Evolutionary conservation across 2,797 vertebrate species (phyloP).

Genomic region (Euthynnus affinis): DNA sequence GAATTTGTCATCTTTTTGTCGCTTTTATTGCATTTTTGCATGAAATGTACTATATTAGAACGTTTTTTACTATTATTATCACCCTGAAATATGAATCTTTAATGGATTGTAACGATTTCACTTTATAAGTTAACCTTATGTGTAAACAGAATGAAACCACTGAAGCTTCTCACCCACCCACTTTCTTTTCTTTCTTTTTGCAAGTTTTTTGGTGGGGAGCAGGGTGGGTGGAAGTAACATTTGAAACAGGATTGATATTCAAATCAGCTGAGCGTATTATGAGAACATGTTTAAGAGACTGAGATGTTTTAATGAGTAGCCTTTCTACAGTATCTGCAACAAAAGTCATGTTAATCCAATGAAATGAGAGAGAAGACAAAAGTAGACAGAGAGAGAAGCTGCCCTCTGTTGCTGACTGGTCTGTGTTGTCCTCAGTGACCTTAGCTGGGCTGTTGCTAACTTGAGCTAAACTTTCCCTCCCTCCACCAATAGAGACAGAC

Average conservation of each 20-base stretch:
- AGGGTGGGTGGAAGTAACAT: neutral
- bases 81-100: neutral
- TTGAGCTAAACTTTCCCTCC: conserved; percentile 74
- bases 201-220: no score
- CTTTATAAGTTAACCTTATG: neutral
- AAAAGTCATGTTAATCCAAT: neutral
- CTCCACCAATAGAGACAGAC: conserved; percentile 73
- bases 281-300: neutral
- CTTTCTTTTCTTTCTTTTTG: neutral
- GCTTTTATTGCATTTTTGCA: neutral
- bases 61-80: neutral
- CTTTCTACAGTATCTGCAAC: neutral
- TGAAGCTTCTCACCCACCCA: neutral
- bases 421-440: conserved; percentile 74
- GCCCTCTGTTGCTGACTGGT: conserved; percentile 29
- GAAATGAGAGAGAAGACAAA: neutral
- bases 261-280: neutral
- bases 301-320: neutral
- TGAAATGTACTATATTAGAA: neutral
- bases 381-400: conserved; percentile 12
- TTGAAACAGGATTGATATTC: neutral
- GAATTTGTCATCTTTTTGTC: no score
- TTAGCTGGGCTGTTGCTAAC: conserved; percentile 71
- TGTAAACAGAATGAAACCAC: neutral
- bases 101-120: neutral